A percentile compares a stretch with the other conserved stretches of the same genome.
Conservation (phyloP, 2,797 vertebrate species). For the Babyrousa celebensis region DNA sequence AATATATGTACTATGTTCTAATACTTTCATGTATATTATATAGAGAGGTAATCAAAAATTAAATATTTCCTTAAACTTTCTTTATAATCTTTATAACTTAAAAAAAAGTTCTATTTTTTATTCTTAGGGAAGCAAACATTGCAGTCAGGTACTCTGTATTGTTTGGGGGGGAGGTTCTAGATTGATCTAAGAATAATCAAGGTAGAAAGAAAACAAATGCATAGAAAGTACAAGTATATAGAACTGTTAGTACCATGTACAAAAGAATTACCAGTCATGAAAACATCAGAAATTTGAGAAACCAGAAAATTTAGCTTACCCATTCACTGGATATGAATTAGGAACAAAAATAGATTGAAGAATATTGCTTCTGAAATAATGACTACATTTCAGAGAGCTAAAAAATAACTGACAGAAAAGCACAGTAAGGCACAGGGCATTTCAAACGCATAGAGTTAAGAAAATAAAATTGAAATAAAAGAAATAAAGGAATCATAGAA, state of each 20-base stretch:
- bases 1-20: background rate
- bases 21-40: background rate
- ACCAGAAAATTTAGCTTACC: background rate
- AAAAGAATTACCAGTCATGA: background rate
- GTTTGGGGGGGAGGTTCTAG: background rate
- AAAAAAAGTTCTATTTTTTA: background rate
- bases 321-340: background rate
- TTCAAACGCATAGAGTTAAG: background rate
- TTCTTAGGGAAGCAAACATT: background rate
- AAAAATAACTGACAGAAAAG: background rate
- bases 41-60: background rate
- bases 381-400: background rate
- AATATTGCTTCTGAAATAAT: slow-evolving; percentile 20
- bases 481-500: background rate
- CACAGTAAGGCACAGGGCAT: background rate
- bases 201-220: background rate
- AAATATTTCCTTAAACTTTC: background rate
- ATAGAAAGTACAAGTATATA: background rate
- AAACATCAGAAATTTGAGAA: slow-evolving; percentile 1
- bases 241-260: background rate
- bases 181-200: background rate
- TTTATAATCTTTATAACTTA: background rate
- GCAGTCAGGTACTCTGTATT: background rate
- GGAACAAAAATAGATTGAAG: background rate
- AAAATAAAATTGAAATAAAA: slow-evolving; percentile 51